Conservation (phyloP, 2,888 invertebrate species). For the Microdon myrmicae region DNA sequence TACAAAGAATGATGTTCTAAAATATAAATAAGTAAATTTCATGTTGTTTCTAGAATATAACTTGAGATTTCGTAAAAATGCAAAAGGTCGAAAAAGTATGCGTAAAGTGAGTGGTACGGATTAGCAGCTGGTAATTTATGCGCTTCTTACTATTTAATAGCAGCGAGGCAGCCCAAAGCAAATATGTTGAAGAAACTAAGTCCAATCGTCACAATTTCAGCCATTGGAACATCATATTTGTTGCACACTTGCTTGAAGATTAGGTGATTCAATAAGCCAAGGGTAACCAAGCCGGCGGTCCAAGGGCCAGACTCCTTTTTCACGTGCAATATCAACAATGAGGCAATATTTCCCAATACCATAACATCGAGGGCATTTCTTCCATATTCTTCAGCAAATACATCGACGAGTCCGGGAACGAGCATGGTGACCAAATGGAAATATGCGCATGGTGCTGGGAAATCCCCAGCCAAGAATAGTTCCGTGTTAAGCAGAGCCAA, state of each 20-base stretch:
- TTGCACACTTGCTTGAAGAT: slow-evolving; percentile 29
- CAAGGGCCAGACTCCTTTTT: slow-evolving; percentile 42
- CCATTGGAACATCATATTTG: slow-evolving; percentile 40
- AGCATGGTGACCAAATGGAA: slow-evolving; percentile 27
- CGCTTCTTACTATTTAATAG: slow-evolving; percentile 15
- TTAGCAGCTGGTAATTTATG: slow-evolving; percentile 14
- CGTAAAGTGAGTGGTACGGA: neutral
- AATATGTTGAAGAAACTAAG: slow-evolving; percentile 53
- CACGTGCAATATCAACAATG: slow-evolving; percentile 37
- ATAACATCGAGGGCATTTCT: slow-evolving; percentile 20
- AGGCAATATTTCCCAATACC: slow-evolving; percentile 40
- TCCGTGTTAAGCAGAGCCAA: slow-evolving; percentile 46
- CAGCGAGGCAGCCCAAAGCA: slow-evolving; percentile 40
- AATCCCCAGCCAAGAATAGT: slow-evolving; percentile 29
- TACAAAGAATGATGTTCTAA: too few relatives aligned
- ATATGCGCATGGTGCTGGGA: slow-evolving; percentile 15
- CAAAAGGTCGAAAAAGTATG: neutral
- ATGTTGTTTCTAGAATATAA: too few relatives aligned
- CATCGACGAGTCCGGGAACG: slow-evolving; percentile 33
- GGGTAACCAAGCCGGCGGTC: slow-evolving; percentile 49
- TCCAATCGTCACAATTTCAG: slow-evolving; percentile 50
- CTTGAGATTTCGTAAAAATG: too few relatives aligned
- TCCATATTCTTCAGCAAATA: slow-evolving; percentile 17
- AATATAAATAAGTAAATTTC: too few relatives aligned
- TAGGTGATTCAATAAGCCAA: slow-evolving; percentile 47